phyloP scores from a whole-genome alignment of 2,888 invertebrate genomes.

The Apotomis capreana region DNA sequence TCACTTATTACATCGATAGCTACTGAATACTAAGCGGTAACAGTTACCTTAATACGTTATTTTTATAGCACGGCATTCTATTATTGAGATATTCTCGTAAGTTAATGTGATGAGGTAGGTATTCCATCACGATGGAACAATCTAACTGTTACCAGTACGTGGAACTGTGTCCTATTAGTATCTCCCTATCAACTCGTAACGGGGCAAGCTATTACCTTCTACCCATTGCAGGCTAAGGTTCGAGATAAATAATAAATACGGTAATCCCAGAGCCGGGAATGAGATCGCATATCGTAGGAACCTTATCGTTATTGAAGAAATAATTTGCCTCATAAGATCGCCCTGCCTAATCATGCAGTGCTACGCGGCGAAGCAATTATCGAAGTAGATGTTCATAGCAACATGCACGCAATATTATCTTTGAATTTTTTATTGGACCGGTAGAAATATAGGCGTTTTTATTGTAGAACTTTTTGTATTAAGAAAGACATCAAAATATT shows the following conservation, averaged over 20 bases:
- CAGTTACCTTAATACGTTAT: slow-evolving; percentile 20
- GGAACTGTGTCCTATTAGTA: slow-evolving; percentile 60
- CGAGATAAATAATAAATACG: slow-evolving; percentile 43
- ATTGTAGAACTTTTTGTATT: no score
- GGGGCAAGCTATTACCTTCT: slow-evolving; percentile 65
- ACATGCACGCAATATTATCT: no score
- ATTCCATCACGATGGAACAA: slow-evolving; percentile 49
- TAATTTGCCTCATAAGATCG: slow-evolving; percentile 18
- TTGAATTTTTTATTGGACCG: no score
- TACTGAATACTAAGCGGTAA: slow-evolving; percentile 16
- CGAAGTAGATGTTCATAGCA: slow-evolving; percentile 7
- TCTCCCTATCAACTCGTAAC: slow-evolving; percentile 71
- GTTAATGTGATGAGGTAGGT: slow-evolving; percentile 25
- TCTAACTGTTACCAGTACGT: slow-evolving; percentile 69
- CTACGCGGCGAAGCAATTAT: slow-evolving; percentile 18
- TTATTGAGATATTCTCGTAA: slow-evolving; percentile 15
- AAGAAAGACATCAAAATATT: no score
- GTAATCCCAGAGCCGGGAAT: slow-evolving; percentile 38
- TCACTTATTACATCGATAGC: not conserved
- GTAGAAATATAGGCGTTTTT: no score
- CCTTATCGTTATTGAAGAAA: slow-evolving; percentile 31
- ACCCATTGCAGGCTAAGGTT: slow-evolving; percentile 46
- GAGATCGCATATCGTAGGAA: slow-evolving; percentile 37
- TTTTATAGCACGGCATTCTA: slow-evolving; percentile 27
- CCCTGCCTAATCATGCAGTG: slow-evolving; percentile 19